Evolutionary conservation across 2,888 invertebrate species (phyloP), one percentile per base, ranked within the genome.

Genomic region (Hyppa rectilinea): DNA sequence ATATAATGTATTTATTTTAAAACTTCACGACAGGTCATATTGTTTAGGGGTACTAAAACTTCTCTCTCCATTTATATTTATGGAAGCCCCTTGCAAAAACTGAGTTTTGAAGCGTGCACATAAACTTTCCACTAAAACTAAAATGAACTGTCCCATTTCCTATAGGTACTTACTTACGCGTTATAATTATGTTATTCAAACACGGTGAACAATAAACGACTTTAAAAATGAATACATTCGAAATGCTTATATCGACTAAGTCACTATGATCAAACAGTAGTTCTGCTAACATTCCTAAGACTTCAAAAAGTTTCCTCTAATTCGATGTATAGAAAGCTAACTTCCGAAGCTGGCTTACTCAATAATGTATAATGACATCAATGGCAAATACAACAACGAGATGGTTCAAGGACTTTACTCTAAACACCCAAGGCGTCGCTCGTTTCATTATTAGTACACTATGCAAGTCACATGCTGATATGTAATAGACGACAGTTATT

Each of bases 401-500:
- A 92, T 89, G 88, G 90, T 84, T 91, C 87, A 88, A 91, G 87
- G 88, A 88, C 85, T 89, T 89, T 89, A 90, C 79, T 81, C 87
- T 90, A 90, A 90, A 89, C 91, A 92, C 87, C 82, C 87, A 91
- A 91, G 91, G 92, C 91, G 90, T 88, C 87, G 86, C 87, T 91
- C 90, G 89, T 87, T 90, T 90, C 78, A 82, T 89, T 74, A 82
- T 89, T 90, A 92, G 89, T 91, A 91, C 89, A 90, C 92, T 94
- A 94, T 89, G 90, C 93, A 95, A 94, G 94, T 95, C 95, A 95
- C 94, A 92, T 91, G 91, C 92, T 95, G 95, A 96, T 96, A 96
- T 96, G 96, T 96, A 94, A 93, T 91, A 92, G 90, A 93, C 88
- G 91, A 93, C 90, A 92, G 92, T 93, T 91, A 91, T 90, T 91